A percentile compares a stretch with the other conserved stretches of the same genome.
phyloP scores from a whole-genome alignment of 2,888 invertebrate species.

The Harmothoe impar region DNA sequence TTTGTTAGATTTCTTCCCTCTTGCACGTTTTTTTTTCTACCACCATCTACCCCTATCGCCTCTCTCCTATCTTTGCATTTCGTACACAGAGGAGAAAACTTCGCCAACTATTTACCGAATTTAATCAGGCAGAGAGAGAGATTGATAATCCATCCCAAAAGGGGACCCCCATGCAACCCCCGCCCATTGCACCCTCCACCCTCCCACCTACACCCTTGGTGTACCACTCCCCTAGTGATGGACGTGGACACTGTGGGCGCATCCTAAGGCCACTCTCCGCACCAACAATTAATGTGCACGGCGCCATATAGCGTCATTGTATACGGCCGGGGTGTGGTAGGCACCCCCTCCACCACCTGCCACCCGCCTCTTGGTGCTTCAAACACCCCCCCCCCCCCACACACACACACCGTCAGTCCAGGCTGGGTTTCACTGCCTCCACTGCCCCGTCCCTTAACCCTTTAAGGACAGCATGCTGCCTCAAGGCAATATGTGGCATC shows the following conservation, averaged over 20 bases:
- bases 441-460: too few relatives aligned
- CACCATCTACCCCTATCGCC: neutral
- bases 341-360: neutral
- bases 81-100: neutral
- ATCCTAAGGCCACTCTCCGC: neutral
- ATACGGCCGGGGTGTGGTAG: neutral
- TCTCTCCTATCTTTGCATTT: neutral
- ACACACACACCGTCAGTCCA: neutral
- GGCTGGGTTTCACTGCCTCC: neutral
- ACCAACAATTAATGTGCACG: neutral
- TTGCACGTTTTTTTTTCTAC: neutral
- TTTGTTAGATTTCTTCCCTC: neutral
- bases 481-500: too few relatives aligned
- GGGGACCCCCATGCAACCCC: slow-evolving; percentile 2
- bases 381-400: neutral
- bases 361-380: neutral
- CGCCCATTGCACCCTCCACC: neutral
- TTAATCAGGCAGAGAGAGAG: slow-evolving; percentile 23
- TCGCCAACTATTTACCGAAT: slow-evolving; percentile 6
- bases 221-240: neutral
- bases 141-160: slow-evolving; percentile 40
- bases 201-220: neutral
- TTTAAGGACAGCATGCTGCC: too few relatives aligned
- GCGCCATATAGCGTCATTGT: slow-evolving; percentile 6
- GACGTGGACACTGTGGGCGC: neutral